Evolutionary conservation across 1,140 invertebrate genomes (phyloP).

Genomic region (Andricus grossulariae): DNA sequence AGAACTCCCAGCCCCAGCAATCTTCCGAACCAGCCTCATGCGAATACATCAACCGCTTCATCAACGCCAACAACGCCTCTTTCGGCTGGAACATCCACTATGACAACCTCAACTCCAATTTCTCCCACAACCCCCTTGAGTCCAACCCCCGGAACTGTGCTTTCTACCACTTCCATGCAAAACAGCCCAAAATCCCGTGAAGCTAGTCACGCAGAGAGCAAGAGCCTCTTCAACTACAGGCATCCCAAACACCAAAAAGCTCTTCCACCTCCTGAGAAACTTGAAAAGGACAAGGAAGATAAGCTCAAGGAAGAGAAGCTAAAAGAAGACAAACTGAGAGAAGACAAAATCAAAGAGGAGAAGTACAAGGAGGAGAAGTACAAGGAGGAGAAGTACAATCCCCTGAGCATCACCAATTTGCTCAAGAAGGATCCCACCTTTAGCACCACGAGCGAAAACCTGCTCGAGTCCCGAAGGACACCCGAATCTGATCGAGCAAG

Average conservation of each 20-base stretch:
- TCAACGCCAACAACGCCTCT: slow-evolving; percentile 42
- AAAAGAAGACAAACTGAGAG: slow-evolving; percentile 38
- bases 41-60: slow-evolving; percentile 43
- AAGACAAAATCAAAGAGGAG: not conserved
- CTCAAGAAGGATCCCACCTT: slow-evolving; percentile 78
- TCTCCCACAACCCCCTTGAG: slow-evolving; percentile 53
- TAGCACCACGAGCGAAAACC: slow-evolving; percentile 33
- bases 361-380: slow-evolving; percentile 48
- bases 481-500: slow-evolving; percentile 69
- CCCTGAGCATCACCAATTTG: slow-evolving; percentile 81
- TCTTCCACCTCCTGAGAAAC: slow-evolving; percentile 53
- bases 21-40: slow-evolving; percentile 52
- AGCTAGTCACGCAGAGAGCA: slow-evolving; percentile 64
- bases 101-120: slow-evolving; percentile 41
- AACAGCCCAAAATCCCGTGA: slow-evolving; percentile 63
- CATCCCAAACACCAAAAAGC: slow-evolving; percentile 62
- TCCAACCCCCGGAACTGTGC: slow-evolving; percentile 56
- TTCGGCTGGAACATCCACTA: slow-evolving; percentile 36
- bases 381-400: slow-evolving; percentile 79
- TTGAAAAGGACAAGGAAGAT: slow-evolving; percentile 55
- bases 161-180: slow-evolving; percentile 59
- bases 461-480: slow-evolving; percentile 64
- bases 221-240: slow-evolving; percentile 68
- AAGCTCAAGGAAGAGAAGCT: slow-evolving; percentile 47
- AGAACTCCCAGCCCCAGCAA: slow-evolving; percentile 81